phyloP scores from a whole-genome alignment of 2,113 vertebrate genomes.

The Phyllostomus hastatus region DNA sequence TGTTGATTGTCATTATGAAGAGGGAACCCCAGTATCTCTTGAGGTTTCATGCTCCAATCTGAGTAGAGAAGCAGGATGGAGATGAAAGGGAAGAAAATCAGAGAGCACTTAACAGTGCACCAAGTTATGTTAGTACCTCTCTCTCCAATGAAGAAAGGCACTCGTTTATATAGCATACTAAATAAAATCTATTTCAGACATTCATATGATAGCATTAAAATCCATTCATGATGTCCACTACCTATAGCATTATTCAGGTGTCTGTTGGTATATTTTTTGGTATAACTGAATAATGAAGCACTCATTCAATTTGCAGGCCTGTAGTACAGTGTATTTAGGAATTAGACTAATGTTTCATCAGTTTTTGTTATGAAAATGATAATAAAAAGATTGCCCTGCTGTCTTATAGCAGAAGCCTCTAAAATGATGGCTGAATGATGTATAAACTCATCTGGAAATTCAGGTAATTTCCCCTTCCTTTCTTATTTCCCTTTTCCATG shows the following conservation, averaged over 20 bases:
- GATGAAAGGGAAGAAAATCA: conserved; percentile 21
- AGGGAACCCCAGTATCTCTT: neutral
- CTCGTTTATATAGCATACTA: conserved; percentile 43
- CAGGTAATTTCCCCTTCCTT: conserved; percentile 1
- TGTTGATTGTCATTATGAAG: neutral
- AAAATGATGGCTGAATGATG: neutral
- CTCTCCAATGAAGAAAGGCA: conserved; percentile 43
- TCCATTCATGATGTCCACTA: conserved; percentile 41
- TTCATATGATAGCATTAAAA: conserved; percentile 52
- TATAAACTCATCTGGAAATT: neutral
- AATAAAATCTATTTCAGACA: conserved; percentile 45
- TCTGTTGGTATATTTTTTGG: conserved; percentile 46
- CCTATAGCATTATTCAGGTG: conserved; percentile 45
- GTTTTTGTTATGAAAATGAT: conserved; percentile 57
- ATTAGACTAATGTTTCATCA: conserved; percentile 60
- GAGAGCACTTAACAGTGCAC: conserved; percentile 8
- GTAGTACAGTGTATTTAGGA: conserved; percentile 45
- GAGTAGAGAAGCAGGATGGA: conserved; percentile 20
- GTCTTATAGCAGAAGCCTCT: conserved; percentile 29
- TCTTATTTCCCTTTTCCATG: neutral
- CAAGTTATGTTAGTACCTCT: neutral
- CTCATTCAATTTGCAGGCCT: conserved; percentile 60
- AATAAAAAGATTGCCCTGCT: conserved; percentile 49
- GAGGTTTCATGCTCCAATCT: neutral
- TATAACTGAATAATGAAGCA: conserved; percentile 61